Evolutionary conservation across 1,140 invertebrate genomes (phyloP), one percentile per base, ranked within the genome.

Genomic region (Sitophilus oryzae): DNA sequence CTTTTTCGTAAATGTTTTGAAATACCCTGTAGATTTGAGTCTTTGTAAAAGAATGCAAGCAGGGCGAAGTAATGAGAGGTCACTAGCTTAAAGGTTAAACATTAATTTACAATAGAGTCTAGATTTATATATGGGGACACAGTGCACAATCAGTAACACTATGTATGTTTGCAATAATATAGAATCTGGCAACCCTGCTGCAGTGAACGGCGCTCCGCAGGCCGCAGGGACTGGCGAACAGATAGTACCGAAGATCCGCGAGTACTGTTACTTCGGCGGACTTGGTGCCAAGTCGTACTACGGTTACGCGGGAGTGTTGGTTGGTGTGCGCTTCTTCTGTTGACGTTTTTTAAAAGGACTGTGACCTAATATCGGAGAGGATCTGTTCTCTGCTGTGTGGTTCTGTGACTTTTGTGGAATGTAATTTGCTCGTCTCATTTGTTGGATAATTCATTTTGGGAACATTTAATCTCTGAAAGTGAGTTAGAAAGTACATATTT

Each of bases 231-330:
- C 11, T 48, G 45, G 30, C 45, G 45, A 11, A 34, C 37, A 9
- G 15, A 48, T 37, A 16, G 16, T 48, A 48, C 15, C 34, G 34
- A 34, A 34, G 37, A 18, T 36, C 8, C 14, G 4, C 19, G 40
- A 36, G 51, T 53, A 53, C 51, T 53, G 51, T 53, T 53, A 53
- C 51, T 53, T 46, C 14, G 50, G 35, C 36, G 21, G 44, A 34
- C 15, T 21, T 23, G 19, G 22, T 43, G 40, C 44, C 3, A 15
- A 30, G 2, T 15, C 47, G 15, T 34, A n/a, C n/a, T n/a, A n/a
- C n/a, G n/a, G n/a, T n/a, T n/a, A n/a, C n/a, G n/a, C n/a, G n/a
- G n/a, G n/a, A n/a, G 34, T 37, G 36, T 23, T 20, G 25, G 5
- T 30, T n/a, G n/a, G n/a, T 48, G 45, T 48, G 45, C 30, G 45